Evolutionary conservation across 1,140 invertebrate genomes (phyloP), one percentile per base, ranked within the genome.

Genomic region (Pseudachorutes palmiensis): DNA sequence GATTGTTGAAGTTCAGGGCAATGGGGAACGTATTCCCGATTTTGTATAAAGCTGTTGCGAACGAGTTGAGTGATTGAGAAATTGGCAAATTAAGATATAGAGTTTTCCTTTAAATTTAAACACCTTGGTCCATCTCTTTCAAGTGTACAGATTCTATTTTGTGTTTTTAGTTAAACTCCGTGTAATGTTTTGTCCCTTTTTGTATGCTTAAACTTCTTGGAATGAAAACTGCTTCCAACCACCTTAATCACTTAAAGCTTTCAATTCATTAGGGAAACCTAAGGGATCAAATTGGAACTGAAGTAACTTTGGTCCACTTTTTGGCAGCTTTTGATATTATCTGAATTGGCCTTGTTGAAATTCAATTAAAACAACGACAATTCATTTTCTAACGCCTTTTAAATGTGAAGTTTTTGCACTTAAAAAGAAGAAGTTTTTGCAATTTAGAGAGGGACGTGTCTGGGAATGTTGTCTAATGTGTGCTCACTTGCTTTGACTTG

Each of bases 1-100:
- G 5, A 24, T 55, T 55, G 51, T 55, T 55, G 51, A 55, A 55
- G 24, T 22, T 24, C 24, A 26, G 24, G 51, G 51, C 9, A 14
- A 55, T 55, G 9, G 51, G 24, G 9, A 45, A 24, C 9, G 51
- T 55, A 24, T 24, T 19, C 5, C 24, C 24, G 24, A 14, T 55
- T 55, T 55, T 55, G 51, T 55, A 55, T 55, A 55, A 55, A 55
- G 51, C 51, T 55, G 51, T 19, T n/a, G 24, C 51, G 51, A 55
- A 55, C 24, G 51, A 55, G 51, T 5, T 14, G 14, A 14, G 36
- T 45, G 36, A 55, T 9, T 14, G 24, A 14, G 51, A 9, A 55
- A 14, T 5, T 19, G 36, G 19, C 19, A 9, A 45, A n/a, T n/a
- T n/a, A n/a, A n/a, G n/a, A n/a, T n/a, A n/a, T n/a, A n/a, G n/a